Conservation (phyloP, 2,113 vertebrate genomes). For the Mystacornis crossleyi region DNA sequence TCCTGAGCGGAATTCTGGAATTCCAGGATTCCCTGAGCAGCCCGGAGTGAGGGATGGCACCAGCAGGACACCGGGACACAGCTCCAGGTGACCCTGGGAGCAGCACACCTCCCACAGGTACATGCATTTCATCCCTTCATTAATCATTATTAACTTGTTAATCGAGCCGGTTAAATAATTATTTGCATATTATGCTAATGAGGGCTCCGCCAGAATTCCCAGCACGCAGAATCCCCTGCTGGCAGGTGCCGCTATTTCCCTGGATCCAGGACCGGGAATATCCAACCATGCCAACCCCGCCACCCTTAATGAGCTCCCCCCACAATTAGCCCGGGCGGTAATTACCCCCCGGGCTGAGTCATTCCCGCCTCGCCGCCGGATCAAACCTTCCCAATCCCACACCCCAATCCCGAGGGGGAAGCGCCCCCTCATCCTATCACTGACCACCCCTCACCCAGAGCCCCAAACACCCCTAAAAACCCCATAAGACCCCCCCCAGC, state of each 20-base stretch:
- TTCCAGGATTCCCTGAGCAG: background rate
- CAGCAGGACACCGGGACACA: background rate
- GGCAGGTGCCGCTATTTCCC: background rate
- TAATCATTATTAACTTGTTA: background rate
- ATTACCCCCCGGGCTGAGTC: background rate
- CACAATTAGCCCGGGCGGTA: background rate
- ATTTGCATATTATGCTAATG: fast-evolving
- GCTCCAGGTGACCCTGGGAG: background rate
- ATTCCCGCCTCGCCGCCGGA: background rate
- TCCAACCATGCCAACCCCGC: background rate
- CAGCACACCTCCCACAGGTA: background rate
- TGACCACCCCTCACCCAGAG: background rate
- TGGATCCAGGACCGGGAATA: background rate
- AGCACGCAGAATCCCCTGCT: background rate
- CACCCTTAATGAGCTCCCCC: background rate
- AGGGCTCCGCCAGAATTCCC: background rate
- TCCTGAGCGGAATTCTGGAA: fast-evolving
- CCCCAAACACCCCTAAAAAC: background rate
- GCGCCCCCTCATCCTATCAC: background rate
- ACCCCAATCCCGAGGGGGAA: background rate
- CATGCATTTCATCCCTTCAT: background rate
- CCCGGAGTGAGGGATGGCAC: background rate
- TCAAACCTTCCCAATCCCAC: background rate
- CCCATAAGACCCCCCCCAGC: background rate
- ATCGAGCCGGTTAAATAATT: background rate